Evolutionary conservation across 2,113 vertebrate species (phyloP), one percentile per base, ranked within the genome.

Genomic region (Melanocharis versteri): DNA sequence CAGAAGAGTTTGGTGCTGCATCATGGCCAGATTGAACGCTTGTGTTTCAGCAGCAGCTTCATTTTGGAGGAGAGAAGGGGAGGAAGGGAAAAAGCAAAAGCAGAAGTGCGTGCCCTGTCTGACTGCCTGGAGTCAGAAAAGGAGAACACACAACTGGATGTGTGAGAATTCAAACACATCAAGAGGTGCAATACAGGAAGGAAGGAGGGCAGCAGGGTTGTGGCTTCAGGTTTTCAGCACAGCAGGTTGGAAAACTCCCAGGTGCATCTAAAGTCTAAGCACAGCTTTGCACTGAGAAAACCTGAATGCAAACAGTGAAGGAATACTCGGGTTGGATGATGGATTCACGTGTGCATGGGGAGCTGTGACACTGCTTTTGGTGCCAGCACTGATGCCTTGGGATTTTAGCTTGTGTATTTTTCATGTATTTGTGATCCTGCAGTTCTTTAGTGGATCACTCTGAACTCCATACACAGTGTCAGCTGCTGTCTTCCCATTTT

Each of bases 281-380:
- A 2, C 1, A 6, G 56, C 54, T 60, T 8, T 30, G 51, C 65
- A 12, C 15, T 3, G 24, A 82, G 48, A 31, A 47, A 42, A 37
- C 1, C 28, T 6, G 40, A 77, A 12, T 5, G 16, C 48, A 28
- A 30, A 4, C 11, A 5, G 3, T 1, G 1, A 39, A 51, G 80
- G 37, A 20, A 12, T 0, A 1, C 54, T 73, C 5, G 1, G 8
- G 30, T 3, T 26, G 4, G 35, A 22, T 2, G 37, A 8, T 31
- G 54, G 60, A 42, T 83, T n/a, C 18, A 2, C 17, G 0, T 0
- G n/a, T 7, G 40, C 39, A 26, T 0, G 0, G 48, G 21, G 19
- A 66, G 48, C n/a, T 61, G 42, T 6, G 45, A 11, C 37, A 2
- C 33, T 18, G 56, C 33, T 56, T 12, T 0, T 20, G 61, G 30